phyloP scores from a whole-genome alignment of 64 coral and sea anemone genomes.

The Montipora cactus region DNA sequence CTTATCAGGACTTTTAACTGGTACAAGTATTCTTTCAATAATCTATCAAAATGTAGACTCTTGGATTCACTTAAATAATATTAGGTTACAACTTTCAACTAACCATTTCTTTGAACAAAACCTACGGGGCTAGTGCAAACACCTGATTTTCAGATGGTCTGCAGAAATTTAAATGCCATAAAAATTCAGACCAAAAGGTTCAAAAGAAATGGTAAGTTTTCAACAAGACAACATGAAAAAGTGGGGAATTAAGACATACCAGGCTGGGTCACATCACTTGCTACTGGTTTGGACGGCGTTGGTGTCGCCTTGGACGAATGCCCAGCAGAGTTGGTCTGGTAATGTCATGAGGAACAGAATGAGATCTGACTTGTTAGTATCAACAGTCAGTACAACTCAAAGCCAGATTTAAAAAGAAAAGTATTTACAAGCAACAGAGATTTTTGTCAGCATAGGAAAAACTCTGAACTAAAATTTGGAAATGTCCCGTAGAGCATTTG shows the following conservation, averaged over 20 bases:
- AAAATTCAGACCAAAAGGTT: neutral
- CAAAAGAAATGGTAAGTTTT: conserved; percentile 47
- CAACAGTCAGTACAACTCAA: conserved; percentile 25
- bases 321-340: conserved; percentile 55
- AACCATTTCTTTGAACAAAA: conserved; percentile 28
- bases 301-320: conserved; percentile 51
- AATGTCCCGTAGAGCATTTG: no score
- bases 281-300: conserved; percentile 60
- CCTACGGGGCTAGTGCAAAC: neutral
- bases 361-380: conserved; percentile 52
- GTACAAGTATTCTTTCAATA: no score
- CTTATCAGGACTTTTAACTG: no score
- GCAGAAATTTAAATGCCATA: no score
- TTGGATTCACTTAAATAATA: neutral
- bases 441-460: no score
- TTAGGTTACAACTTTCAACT: neutral
- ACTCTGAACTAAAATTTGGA: no score
- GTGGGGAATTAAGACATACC: conserved; percentile 39
- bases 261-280: conserved; percentile 42
- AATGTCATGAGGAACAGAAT: conserved; percentile 47
- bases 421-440: neutral
- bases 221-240: neutral
- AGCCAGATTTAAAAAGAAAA: neutral
- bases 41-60: no score
- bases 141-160: neutral